Base-by-base conservation (phyloP, 1,140 invertebrate genomes). In the Eufriesea mexicana region DNA sequence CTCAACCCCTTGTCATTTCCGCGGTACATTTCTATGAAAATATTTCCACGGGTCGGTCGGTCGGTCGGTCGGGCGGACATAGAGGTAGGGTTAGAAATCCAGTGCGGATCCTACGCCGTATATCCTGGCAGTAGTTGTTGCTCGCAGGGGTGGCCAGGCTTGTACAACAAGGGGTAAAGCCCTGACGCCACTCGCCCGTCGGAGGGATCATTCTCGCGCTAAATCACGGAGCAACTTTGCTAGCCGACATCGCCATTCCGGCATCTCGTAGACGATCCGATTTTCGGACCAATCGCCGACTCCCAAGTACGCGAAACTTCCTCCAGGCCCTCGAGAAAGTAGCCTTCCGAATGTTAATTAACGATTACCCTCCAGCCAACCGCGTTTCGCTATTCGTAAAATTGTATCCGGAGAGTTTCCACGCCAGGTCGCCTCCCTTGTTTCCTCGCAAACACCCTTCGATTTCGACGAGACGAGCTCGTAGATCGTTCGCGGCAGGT, bases 201-300 rank as follows among this genome's bases (percentile, higher is more conserved):
- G 66, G 79, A 85, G 82, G 83, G 85, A 79, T 87, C 81, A 83
- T 68, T 76, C 85, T 83, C 85, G 42, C 83, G 87, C 87, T 92
- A 92, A 93, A 93, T 93, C 91, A 92, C 89, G 87, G 90, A 91
- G 90, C 91, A 92, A 92, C 89, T 92, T 87, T 47, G 62, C 47
- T 54, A 80, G 62, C 83, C 67, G 54, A 80, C 42, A 18, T 66
- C 35, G 57, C 51, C 55, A 47, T 70, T 79, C 59, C n/a, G 54
- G 35, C 35, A 67, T 83, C 79, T 51, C 72, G 75, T 67, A 68
- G 80, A 70, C 54, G 49, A 64, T 28, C 49, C 51, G 74, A 61
- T 64, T 73, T 79, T 67, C 59, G 55, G 68, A 84, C 71, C 45
- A 61, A 42, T 57, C 55, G 54, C 55, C 72, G 62, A 86, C 76